phyloP scores from a whole-genome alignment of 1,140 invertebrate genomes.

The Andricus grossulariae region DNA sequence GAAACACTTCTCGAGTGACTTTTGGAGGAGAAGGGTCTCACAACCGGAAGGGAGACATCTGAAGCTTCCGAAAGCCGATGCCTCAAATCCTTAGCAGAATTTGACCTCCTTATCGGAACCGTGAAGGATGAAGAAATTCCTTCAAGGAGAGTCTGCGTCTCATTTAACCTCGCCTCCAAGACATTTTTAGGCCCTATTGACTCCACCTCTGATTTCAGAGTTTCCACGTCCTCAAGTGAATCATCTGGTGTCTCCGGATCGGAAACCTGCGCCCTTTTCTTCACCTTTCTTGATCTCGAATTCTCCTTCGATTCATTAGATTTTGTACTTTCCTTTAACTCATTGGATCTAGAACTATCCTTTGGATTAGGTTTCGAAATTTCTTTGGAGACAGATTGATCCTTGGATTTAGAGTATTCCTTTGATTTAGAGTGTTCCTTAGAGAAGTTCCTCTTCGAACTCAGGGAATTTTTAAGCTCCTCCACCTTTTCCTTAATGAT shows the following conservation, averaged over 20 bases:
- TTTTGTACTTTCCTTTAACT: background rate
- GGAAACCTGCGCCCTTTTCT: conserved; percentile 6
- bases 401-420: background rate
- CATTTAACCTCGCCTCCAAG: conserved; percentile 57
- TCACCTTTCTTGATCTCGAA: conserved; percentile 20
- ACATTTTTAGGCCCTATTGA: conserved; percentile 35
- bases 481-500: conserved; percentile 64
- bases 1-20: conserved; percentile 36
- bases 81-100: conserved; percentile 55
- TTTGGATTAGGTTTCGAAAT: background rate
- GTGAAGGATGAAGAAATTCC: conserved; percentile 57
- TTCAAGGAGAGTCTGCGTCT: conserved; percentile 62
- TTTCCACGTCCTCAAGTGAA: conserved; percentile 33
- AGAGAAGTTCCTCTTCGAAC: background rate
- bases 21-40: conserved; percentile 53
- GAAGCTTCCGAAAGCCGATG: conserved; percentile 37
- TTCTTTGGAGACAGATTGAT: background rate
- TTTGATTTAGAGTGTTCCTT: background rate
- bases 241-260: background rate
- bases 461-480: conserved; percentile 50
- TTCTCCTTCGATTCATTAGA: conserved; percentile 27
- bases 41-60: conserved; percentile 59
- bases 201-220: conserved; percentile 10
- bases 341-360: background rate
- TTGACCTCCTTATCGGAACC: conserved; percentile 45